Evolutionary conservation across 2,888 invertebrate genomes (phyloP).

Genomic region (Cantharis flavilabris): DNA sequence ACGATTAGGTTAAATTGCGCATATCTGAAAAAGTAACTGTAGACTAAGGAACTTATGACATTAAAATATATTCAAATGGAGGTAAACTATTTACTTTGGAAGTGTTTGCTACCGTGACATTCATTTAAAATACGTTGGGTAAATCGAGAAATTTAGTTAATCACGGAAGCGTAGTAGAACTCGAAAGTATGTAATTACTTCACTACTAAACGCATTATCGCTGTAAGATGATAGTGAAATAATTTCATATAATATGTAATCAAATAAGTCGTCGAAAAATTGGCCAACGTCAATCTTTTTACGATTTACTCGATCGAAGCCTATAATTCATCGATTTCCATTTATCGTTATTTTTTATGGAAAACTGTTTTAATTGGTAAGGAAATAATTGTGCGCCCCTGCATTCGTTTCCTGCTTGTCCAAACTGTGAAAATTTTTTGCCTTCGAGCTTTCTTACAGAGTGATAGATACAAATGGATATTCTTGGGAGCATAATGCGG

Average conservation of each 20-base stretch:
- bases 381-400: neutral
- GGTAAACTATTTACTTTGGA: neutral
- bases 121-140: neutral
- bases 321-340: neutral
- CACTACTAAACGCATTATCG: neutral
- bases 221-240: neutral
- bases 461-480: neutral
- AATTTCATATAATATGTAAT: neutral
- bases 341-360: neutral
- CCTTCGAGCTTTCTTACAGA: neutral
- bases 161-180: neutral
- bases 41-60: neutral
- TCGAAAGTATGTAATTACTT: neutral
- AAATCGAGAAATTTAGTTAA: neutral
- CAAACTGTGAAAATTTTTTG: neutral
- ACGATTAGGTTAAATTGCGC: neutral
- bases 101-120: neutral
- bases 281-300: neutral
- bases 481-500: neutral
- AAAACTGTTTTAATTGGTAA: neutral
- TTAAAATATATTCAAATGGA: neutral
- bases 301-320: neutral
- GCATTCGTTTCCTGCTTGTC: neutral
- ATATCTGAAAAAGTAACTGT: neutral
- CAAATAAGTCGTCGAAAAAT: neutral